These are phyloP conservation scores for Chloromyia formosa DNA, from an alignment of 2,888 invertebrate species.

Conservation along the genomic window DNA sequence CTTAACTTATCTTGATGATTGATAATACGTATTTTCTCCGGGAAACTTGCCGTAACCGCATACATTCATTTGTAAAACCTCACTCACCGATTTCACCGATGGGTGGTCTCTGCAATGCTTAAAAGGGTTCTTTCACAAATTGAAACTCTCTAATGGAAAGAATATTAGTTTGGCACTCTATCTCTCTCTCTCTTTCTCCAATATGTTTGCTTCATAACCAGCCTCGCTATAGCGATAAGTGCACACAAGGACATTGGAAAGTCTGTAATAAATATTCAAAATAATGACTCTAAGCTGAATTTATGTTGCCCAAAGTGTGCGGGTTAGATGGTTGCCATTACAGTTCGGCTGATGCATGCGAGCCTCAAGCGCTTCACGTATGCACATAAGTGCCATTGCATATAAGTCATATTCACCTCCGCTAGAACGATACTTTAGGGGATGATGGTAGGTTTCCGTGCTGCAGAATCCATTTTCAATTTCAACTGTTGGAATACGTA, in stretches of 20 bases:
- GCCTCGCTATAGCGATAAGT: no score
- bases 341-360: neutral
- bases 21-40: neutral
- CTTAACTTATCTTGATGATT: neutral
- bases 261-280: constrained; percentile 44
- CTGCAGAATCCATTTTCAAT: neutral
- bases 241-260: neutral
- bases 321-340: neutral
- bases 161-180: neutral
- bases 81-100: neutral
- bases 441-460: neutral
- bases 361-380: constrained; percentile 14
- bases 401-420: constrained; percentile 7
- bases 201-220: no score
- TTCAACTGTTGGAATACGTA: neutral
- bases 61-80: neutral
- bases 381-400: constrained; percentile 39
- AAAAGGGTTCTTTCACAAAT: constrained; percentile 5
- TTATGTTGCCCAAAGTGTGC: constrained; percentile 33
- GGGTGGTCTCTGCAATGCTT: neutral
- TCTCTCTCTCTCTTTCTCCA: neutral
- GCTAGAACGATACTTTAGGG: neutral
- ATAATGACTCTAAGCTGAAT: constrained; percentile 43
- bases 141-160: constrained; percentile 16
- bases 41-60: neutral